A percentile compares a stretch with the other conserved stretches of the same genome.
phyloP scores from a whole-genome alignment of 2,888 invertebrate genomes.

The Watsonalla binaria region DNA sequence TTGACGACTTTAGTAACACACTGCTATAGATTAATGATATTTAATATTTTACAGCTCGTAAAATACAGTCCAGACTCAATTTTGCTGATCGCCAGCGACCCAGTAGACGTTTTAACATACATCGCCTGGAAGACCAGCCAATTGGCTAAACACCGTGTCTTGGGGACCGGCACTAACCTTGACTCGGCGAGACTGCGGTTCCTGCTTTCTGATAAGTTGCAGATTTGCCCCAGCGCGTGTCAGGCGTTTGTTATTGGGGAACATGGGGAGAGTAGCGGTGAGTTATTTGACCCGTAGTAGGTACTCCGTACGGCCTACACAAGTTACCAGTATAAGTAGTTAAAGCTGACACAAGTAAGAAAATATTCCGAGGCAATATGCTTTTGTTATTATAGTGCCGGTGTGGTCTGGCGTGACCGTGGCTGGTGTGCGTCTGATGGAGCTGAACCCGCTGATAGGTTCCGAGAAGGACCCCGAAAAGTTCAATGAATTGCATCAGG shows the following conservation, averaged over 20 bases:
- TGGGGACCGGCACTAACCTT: conserved; percentile 92
- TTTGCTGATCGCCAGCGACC: conserved; percentile 90
- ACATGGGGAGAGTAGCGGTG: conserved; percentile 89
- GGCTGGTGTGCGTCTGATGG: conserved; percentile 86
- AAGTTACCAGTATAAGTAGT: conserved; percentile 1
- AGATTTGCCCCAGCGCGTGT: conserved; percentile 85
- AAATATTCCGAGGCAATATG: conserved; percentile 74
- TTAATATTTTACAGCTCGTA: conserved; percentile 67
- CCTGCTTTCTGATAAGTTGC: conserved; percentile 85
- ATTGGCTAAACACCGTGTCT: conserved; percentile 85
- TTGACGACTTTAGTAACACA: neutral
- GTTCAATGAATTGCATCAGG: conserved; percentile 84
- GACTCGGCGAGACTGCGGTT: conserved; percentile 91
- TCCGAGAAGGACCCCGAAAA: conserved; percentile 83
- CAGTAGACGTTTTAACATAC: conserved; percentile 91
- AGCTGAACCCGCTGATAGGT: conserved; percentile 83
- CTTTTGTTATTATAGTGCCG: conserved; percentile 37
- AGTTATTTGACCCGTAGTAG: neutral
- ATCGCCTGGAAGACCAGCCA: conserved; percentile 92
- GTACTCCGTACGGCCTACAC: too few relatives aligned
- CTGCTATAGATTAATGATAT: neutral
- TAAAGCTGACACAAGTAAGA: conserved; percentile 1
- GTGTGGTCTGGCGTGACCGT: conserved; percentile 83
- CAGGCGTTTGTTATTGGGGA: conserved; percentile 94
- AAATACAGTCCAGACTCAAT: conserved; percentile 89